Evolutionary conservation across 2,113 vertebrate genomes (phyloP), one percentile per base, ranked within the genome.

Genomic region (Strix aluco): DNA sequence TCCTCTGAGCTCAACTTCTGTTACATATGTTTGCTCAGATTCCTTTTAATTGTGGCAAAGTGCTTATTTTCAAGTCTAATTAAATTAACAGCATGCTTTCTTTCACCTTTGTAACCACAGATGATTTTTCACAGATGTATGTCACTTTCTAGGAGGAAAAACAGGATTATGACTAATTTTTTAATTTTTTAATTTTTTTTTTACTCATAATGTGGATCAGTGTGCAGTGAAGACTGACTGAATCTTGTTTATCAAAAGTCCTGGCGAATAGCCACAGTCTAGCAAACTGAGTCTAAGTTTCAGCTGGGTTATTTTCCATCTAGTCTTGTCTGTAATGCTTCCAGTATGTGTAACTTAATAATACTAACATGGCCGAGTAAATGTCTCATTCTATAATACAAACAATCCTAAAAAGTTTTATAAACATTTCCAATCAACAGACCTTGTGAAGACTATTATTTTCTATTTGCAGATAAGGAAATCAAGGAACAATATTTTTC

Each of bases 21-120:
- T 63, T 91, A 66, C 25, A 47, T 19, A 65, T 71, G 4, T 67
- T 90, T 55, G 44, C 55, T 95, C 7, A 10, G 15, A 58, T 71
- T 69, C 70, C 66, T 95, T 77, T 92, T 77, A 92, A 93, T 69
- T 94, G 59, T 78, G 46, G 34, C 16, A 59, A 80, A 91, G 57
- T 86, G 49, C 73, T 96, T 96, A 77, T 36, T 93, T 91, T 82
- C 27, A 29, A 78, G 42, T 88, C 49, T 88, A 42, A 69, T 80
- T 70, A 91, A 42, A 69, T 80, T 70, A 91, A 93, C 3, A 4
- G 47, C 59, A 88, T 42, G 25, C 27, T 55, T 86, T 51, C 25
- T 59, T 91, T 86, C 34, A 40, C 16, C 42, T 88, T 93, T 63
- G 16, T 59, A 86, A 44, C 21, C 25, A 54, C 8, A 81, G 27